phyloP scores from a whole-genome alignment of 2,797 vertebrate genomes.

The Alca torda region DNA sequence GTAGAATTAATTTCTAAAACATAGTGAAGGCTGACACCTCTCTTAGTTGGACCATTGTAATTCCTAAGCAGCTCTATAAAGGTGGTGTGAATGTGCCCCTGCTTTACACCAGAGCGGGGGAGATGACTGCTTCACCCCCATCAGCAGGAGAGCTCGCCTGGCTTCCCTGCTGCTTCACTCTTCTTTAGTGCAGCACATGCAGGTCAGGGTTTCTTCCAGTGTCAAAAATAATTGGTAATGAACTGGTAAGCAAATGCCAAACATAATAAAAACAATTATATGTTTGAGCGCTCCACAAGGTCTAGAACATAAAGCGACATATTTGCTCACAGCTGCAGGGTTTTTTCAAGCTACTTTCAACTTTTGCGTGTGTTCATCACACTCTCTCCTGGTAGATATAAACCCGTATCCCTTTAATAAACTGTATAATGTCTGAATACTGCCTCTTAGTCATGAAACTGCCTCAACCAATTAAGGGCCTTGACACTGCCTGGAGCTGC shows the following conservation, averaged over 20 bases:
- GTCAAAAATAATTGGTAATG: neutral
- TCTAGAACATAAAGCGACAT: neutral
- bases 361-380: neutral
- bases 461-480: neutral
- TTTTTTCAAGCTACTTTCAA: constrained; percentile 18
- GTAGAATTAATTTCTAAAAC: neutral
- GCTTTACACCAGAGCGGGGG: accelerated
- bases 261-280: neutral
- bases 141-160: neutral
- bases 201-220: neutral
- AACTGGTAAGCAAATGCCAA: neutral
- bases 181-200: neutral
- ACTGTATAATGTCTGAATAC: neutral
- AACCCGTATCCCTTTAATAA: neutral
- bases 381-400: neutral
- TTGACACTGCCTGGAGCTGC: neutral
- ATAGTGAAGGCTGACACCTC: neutral
- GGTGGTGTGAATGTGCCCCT: neutral
- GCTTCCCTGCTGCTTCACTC: neutral
- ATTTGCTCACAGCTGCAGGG: neutral
- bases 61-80: neutral
- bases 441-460: neutral
- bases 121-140: neutral
- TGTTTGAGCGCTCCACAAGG: neutral
- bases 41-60: neutral